Evolutionary conservation across 2,888 invertebrate genomes (phyloP).

Genomic region (Coenonympha glycerion): DNA sequence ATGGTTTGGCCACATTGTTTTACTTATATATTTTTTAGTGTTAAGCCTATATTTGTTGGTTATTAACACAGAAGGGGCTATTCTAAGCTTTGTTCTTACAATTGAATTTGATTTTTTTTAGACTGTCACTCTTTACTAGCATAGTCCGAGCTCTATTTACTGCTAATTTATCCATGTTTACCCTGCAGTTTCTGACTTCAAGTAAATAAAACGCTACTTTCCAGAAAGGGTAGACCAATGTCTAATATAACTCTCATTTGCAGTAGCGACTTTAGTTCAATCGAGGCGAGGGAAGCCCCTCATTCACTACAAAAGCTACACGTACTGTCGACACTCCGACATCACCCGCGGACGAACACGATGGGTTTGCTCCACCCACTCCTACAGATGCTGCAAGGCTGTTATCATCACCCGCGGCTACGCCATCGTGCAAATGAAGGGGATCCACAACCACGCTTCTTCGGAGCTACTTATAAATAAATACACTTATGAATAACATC

Average conservation of each 20-base stretch:
- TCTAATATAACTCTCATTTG: not conserved
- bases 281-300: constrained; percentile 39
- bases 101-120: too few relatives aligned
- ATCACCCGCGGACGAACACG: constrained; percentile 47
- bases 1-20: too few relatives aligned
- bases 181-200: too few relatives aligned
- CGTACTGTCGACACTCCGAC: constrained; percentile 58
- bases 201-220: too few relatives aligned
- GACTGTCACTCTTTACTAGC: too few relatives aligned
- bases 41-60: too few relatives aligned
- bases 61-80: too few relatives aligned
- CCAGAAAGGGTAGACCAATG: too few relatives aligned
- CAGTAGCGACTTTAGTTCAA: constrained; percentile 19
- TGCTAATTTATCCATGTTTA: too few relatives aligned
- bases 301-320: constrained; percentile 50
- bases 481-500: not conserved
- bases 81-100: too few relatives aligned
- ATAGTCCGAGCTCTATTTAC: too few relatives aligned
- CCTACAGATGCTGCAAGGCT: constrained; percentile 64
- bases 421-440: constrained; percentile 57
- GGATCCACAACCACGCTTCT: constrained; percentile 61
- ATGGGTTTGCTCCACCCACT: constrained; percentile 69
- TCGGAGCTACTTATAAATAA: constrained; percentile 52
- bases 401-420: constrained; percentile 57
- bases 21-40: too few relatives aligned